Base-by-base conservation (phyloP, 2,113 vertebrate genomes). In the Bos javanicus region DNA sequence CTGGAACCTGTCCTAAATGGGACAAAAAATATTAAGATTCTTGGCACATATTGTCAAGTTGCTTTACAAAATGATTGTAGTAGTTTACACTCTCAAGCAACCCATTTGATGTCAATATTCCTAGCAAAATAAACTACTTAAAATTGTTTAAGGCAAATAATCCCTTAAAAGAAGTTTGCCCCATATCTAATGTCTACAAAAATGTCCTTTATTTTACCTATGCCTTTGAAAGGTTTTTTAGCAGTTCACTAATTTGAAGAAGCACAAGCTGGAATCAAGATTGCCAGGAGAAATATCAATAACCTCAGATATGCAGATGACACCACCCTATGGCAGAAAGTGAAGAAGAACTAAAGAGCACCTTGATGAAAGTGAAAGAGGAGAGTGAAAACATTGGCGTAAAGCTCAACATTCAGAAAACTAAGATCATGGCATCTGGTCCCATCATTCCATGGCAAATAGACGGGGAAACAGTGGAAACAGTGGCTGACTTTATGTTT, bases 161-260 rank as follows among this genome's bases (percentile, higher is more conserved):
- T 85, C 43, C 59, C 28, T 92, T 80, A 92, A 95, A 83, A 60
- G 30, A 36, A 97, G 50, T 48, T 80, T 90, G 6, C 62, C 10
- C 57, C 30, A n/a, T 6, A 12, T n/a, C 52, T 85, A 50, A 94
- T 48, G 84, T n/a, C 56, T 83, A 54, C 46, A 28, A 39, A 93
- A 88, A 64, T 48, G 12, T 39, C 48, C 46, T 95, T 78, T 95
- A 89, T 92, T 94, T 97, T 62, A 52, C 36, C 1, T 16, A 78
- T 82, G 39, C n/a, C 17, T 91, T 82, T 92, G 76, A 39, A 67
- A 82, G 60, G 43, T 46, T 86, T 96, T 96, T 93, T 86, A 92
- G 80, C 46, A 84, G 9, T 82, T 67, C 19, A 62, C 21, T 62
- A 39, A 39, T 71, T n/a, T 23, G 67, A 71, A 71, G n/a, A 39